Evolutionary conservation across 2,113 vertebrate genomes (phyloP), one percentile per base, ranked within the genome.

Genomic region (Xyrauchen texanus): DNA sequence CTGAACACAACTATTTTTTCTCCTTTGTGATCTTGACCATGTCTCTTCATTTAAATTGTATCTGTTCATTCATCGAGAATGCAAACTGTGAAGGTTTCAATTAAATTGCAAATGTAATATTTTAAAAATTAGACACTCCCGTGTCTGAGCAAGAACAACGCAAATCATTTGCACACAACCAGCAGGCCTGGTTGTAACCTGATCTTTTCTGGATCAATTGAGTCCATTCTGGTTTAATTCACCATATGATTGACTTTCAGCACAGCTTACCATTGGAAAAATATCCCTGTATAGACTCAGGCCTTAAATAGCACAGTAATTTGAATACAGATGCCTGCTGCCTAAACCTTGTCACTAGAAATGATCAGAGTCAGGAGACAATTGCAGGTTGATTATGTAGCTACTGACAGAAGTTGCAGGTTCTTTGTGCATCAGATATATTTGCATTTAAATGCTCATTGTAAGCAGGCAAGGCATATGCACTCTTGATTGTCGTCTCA

Each of bases 211-310:
- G 92, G 88, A 95, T 92, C 92, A 94, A 86, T 90, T 92, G 88
- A 93, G 94, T 90, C 88, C 90, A 91, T 94, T 95, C 89, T 94
- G 88, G 91, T 92, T 94, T 94, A 94, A 93, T 96, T 93, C 93
- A 89, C 85, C 93, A 91, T 94, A 86, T 94, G 91, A 94, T 94
- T 94, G 92, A 94, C 92, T 94, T 92, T 87, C 89, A 89, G 88
- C 89, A 93, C 85, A 76, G 86, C 93, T 58, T 67, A 91, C 90
- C 90, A 80, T 89, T 89, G 10, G 87, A 89, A 93, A 93, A 92
- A 92, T 89, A 92, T 88, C 85, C 89, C 86, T 83, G 83, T 63
- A 77, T 86, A 88, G 85, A 77, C 64, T 65, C 84, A 76, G 75
- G 88, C 90, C 89, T 73, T 92, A 93, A 92, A 92, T 87, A 88